Evolutionary conservation across 2,113 vertebrate genomes (phyloP).

Genomic region (Empidonax alnorum): DNA sequence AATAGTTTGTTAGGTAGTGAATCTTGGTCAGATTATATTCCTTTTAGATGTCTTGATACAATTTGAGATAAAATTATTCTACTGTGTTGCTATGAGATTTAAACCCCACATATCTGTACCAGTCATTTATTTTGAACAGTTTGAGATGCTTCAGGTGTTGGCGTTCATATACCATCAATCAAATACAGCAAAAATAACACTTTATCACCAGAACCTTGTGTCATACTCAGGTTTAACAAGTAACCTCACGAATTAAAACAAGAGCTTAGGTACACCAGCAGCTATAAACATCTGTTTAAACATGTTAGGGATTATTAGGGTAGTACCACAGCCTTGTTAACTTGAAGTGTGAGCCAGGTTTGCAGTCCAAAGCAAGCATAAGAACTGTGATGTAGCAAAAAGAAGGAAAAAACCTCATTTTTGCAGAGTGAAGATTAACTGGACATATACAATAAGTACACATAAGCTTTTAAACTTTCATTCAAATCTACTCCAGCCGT

Average conservation of each 20-base stretch:
- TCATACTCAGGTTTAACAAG: slow-evolving; percentile 41
- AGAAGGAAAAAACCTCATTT: background rate
- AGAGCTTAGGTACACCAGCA: slow-evolving; percentile 17
- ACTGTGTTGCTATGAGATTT: background rate
- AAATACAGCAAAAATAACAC: background rate
- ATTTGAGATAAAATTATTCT: background rate
- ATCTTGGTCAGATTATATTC: background rate
- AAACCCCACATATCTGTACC: background rate
- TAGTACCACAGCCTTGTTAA: slow-evolving; percentile 51
- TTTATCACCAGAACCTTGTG: background rate
- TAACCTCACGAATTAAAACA: slow-evolving; percentile 32
- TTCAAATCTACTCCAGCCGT: slow-evolving; percentile 26
- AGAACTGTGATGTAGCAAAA: slow-evolving; percentile 13
- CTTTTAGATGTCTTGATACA: background rate
- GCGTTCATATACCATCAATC: background rate
- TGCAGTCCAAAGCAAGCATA: slow-evolving; percentile 63
- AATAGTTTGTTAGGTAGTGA: background rate
- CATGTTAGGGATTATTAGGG: slow-evolving; percentile 50
- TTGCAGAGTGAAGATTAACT: slow-evolving; percentile 52
- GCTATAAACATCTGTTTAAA: slow-evolving; percentile 67
- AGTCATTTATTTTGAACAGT: background rate
- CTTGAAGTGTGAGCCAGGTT: slow-evolving; percentile 46
- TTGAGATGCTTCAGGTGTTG: background rate
- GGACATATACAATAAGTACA: slow-evolving; percentile 17
- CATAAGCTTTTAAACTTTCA: slow-evolving; percentile 34